Conservation (phyloP, 2,113 vertebrate species). For the Oncorhynchus masou region DNA sequence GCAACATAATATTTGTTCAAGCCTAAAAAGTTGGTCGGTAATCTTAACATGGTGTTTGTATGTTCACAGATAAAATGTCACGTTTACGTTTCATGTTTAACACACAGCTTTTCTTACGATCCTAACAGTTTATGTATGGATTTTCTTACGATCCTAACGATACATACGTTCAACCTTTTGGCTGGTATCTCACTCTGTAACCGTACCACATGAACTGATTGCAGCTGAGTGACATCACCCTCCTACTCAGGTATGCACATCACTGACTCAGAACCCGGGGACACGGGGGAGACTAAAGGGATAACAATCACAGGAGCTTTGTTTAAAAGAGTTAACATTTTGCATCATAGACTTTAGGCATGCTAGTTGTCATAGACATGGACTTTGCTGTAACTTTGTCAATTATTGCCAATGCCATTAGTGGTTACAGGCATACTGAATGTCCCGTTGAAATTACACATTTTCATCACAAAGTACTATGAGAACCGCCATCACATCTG, state of each 20-base stretch:
- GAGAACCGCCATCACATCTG: too few species aligned
- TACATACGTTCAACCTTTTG: too few species aligned
- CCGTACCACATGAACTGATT: conserved; percentile 28
- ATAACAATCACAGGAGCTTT: conserved; percentile 26
- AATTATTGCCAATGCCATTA: background rate
- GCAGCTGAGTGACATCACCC: conserved; percentile 46
- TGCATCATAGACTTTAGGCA: background rate
- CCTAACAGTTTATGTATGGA: too few species aligned
- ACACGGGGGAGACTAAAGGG: background rate
- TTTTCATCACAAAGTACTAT: too few species aligned
- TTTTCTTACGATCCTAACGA: too few species aligned
- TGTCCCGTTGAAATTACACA: too few species aligned
- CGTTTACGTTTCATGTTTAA: too few species aligned
- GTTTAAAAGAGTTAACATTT: background rate
- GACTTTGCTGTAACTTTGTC: background rate
- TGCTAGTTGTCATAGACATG: background rate
- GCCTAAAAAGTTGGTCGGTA: too few species aligned
- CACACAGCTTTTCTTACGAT: too few species aligned
- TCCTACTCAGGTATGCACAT: background rate
- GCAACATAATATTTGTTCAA: too few species aligned
- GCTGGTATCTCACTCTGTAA: background rate
- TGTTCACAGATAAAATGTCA: too few species aligned
- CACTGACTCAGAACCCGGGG: background rate
- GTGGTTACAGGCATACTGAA: background rate
- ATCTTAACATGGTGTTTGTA: too few species aligned